These are phyloP conservation scores for Condylura cristata DNA, from an alignment of 2,113 vertebrate genomes.

Conservation along the genomic window DNA sequence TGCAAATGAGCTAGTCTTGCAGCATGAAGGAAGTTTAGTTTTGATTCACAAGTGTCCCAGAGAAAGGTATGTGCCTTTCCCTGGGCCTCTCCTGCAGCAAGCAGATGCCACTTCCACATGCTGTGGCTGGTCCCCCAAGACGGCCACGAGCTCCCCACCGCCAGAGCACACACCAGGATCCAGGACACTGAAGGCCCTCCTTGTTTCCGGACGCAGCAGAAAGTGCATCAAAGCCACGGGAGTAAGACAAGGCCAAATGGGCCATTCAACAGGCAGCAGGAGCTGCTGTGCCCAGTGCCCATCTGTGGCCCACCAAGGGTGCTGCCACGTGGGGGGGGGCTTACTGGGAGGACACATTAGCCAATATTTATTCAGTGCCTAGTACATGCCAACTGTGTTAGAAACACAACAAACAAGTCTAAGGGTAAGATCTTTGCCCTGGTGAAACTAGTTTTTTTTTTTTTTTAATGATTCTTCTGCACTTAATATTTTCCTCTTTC, in stretches of 20 bases:
- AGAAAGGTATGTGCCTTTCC: neutral
- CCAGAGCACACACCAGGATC: neutral
- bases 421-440: neutral
- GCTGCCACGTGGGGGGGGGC: neutral
- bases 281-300: neutral
- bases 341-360: neutral
- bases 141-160: neutral
- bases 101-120: neutral
- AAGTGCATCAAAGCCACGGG: neutral
- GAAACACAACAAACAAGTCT: neutral
- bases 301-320: neutral
- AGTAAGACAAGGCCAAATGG: neutral
- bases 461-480: neutral
- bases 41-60: constrained; percentile 12
- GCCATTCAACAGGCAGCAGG: neutral
- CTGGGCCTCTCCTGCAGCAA: neutral
- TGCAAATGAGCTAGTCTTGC: neutral
- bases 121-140: neutral
- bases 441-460: neutral
- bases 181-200: neutral
- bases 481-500: neutral
- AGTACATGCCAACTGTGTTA: neutral
- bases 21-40: neutral
- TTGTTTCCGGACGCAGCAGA: neutral
- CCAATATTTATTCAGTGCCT: neutral